phyloP scores from a whole-genome alignment of 2,113 vertebrate species.

The Mesitornis unicolor region DNA sequence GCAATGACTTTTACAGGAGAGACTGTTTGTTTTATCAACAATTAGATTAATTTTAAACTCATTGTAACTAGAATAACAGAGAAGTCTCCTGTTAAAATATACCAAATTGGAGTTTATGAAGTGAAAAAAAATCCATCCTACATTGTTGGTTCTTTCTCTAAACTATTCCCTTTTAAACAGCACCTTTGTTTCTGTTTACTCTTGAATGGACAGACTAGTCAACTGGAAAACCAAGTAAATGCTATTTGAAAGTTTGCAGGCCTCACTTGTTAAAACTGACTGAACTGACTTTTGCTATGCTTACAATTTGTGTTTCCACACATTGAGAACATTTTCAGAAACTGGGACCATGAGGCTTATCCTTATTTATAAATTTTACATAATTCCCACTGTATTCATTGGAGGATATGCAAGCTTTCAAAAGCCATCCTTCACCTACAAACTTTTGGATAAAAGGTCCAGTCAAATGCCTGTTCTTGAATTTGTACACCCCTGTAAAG shows the following conservation, averaged over 20 bases:
- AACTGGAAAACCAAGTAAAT: constrained; percentile 27
- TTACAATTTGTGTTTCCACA: not conserved
- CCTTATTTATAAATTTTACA: not conserved
- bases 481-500: not conserved
- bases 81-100: not conserved
- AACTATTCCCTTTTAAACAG: not conserved
- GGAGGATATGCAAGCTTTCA: not conserved
- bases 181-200: constrained; percentile 18
- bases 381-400: not conserved
- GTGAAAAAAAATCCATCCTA: not conserved
- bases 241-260: not conserved
- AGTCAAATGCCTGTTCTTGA: not conserved
- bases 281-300: not conserved
- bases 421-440: not conserved
- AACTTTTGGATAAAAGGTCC: not conserved
- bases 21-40: not conserved
- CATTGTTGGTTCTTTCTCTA: not conserved
- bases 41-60: constrained; percentile 1
- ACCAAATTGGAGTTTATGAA: not conserved
- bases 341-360: not conserved
- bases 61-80: not conserved
- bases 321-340: not conserved
- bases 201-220: not conserved
- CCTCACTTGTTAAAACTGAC: not conserved
- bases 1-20: not conserved